Evolutionary conservation across 2,888 invertebrate species (phyloP), one percentile per base, ranked within the genome.

Genomic region (Trilocha varians): DNA sequence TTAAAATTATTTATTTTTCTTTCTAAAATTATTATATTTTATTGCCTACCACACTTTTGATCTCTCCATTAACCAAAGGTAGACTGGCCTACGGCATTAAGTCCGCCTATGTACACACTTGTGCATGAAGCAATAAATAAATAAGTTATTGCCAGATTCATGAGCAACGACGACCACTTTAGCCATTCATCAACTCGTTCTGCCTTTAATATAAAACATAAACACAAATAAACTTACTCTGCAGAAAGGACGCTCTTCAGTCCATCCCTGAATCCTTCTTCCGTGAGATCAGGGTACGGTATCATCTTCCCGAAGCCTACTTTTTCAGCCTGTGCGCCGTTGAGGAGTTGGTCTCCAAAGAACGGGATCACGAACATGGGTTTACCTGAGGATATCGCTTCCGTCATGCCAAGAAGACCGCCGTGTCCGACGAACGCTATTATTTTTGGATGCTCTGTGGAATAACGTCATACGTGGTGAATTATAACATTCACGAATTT

Each of bases 281-380:
- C 89, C 0, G 79, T 76, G 43, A 88, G 70, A 5, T 87, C 78
- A 2, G 61, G 58, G 49, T 88, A 87, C 2, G 86, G 65, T 4
- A 90, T 57, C 11, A 83, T 66, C 44, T 78, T 77, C 1, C 87
- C 90, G 2, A 87, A 76, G 3, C 89, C 89, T 1, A 74, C 77
- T 2, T 76, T 76, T 40, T 78, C 70, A 0, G 88, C 78, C 5
- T 87, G 80, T 2, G 78, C 82, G 0, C 87, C 88, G 54, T 90
- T 90, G 33, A 78, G 64, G 9, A 83, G 82, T 66, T 90, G 90
- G 65, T 90, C 90, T 13, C 89, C 90, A 55, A 87, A 90, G 71
- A 90, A 89, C 0, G 90, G 90, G 48, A 90, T 82, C 33, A 88
- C 80, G 39, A 90, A 59, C 70, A 88, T 87, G 4, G 90, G 90